Conservation (phyloP, 2,113 vertebrate species). For the Phalacrocorax aristotelis region DNA sequence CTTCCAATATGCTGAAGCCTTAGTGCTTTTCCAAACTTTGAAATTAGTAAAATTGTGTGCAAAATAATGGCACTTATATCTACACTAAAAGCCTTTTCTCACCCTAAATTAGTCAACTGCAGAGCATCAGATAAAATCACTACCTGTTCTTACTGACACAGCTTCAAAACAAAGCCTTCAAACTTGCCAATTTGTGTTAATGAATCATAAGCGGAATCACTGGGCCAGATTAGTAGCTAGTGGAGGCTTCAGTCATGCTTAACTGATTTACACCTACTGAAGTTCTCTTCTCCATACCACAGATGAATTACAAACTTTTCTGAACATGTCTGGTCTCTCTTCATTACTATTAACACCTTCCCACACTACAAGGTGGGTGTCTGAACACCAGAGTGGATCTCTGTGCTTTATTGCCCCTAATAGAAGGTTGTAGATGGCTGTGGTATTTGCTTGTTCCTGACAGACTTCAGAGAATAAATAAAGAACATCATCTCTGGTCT, state of each 20-base stretch:
- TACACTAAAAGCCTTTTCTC: slow-evolving; percentile 1
- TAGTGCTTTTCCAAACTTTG: background rate
- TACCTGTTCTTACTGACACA: background rate
- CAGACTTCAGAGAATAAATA: background rate
- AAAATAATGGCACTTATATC: background rate
- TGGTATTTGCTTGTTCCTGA: background rate
- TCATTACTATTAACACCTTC: background rate
- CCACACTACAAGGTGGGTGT: background rate
- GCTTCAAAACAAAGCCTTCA: background rate
- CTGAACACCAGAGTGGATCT: background rate
- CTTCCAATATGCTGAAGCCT: background rate
- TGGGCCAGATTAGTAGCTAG: background rate
- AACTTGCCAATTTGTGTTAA: background rate
- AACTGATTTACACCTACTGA: background rate
- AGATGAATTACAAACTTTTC: background rate
- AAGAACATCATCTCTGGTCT: background rate
- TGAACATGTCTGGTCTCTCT: background rate
- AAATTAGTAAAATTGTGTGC: background rate
- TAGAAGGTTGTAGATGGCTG: background rate
- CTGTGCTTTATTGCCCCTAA: background rate
- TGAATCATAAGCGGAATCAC: background rate
- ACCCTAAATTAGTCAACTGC: slow-evolving; percentile 46
- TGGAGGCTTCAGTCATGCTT: background rate
- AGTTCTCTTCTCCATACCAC: background rate
- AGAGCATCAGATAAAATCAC: background rate